phyloP scores from a whole-genome alignment of 2,888 invertebrate species.

The Tanypteryx hageni region DNA sequence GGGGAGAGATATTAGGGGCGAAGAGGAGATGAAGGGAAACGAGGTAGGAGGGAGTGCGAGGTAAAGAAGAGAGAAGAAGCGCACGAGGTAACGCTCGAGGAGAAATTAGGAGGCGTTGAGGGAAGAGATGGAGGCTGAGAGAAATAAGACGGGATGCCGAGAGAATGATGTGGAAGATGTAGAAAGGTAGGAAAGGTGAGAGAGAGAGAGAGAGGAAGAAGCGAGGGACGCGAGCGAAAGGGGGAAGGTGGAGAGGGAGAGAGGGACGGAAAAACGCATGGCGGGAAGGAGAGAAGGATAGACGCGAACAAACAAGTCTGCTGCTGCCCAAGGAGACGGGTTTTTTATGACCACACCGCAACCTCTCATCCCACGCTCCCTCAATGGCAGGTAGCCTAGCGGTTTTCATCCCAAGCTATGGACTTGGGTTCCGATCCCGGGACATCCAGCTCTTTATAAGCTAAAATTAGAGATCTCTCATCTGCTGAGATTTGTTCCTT shows the following conservation, averaged over 20 bases:
- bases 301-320: slow-evolving; percentile 25
- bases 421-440: not conserved
- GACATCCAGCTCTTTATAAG: not conserved
- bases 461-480: not conserved
- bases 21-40: no score
- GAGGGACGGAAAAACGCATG: not conserved
- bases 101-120: not conserved
- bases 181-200: no score
- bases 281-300: not conserved
- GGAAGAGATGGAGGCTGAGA: not conserved
- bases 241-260: not conserved
- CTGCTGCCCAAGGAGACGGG: slow-evolving; percentile 27
- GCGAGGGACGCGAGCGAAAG: no score
- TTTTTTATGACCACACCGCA: slow-evolving; percentile 1
- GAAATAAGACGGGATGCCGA: not conserved
- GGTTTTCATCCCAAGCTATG: not conserved
- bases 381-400: not conserved
- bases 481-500: not conserved
- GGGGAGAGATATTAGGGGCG: no score
- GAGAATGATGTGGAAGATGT: not conserved
- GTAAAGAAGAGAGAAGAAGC: not conserved
- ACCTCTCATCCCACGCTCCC: not conserved
- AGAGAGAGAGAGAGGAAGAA: no score
- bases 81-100: not conserved
- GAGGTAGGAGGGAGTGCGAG: not conserved